A percentile compares a stretch with the other conserved stretches of the same genome.
These are phyloP conservation scores for Dipodomys stephensi DNA, from an alignment of 2,113 vertebrate genomes.

Conservation along the genomic window DNA sequence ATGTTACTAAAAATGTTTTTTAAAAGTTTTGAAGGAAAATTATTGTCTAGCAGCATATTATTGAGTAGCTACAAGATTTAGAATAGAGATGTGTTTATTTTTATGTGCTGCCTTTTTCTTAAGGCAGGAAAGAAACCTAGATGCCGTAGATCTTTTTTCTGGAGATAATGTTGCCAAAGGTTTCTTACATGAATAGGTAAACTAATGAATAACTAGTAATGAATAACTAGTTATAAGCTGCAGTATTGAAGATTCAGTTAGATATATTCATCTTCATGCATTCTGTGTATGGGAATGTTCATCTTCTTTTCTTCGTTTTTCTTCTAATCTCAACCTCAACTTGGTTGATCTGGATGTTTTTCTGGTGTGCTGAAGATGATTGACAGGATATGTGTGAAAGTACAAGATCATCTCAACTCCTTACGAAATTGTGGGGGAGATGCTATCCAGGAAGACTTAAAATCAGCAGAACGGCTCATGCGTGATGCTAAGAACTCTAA, in stretches of 20 bases:
- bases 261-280: neutral
- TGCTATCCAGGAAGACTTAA: constrained; percentile 93
- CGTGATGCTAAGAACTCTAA: constrained; percentile 98
- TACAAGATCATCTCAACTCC: constrained; percentile 98
- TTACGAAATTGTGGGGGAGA: constrained; percentile 93
- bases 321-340: neutral
- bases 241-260: neutral
- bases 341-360: neutral
- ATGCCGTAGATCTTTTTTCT: neutral
- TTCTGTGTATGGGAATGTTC: neutral
- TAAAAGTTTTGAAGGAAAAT: neutral
- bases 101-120: neutral
- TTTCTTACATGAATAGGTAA: neutral
- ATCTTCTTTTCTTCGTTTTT: neutral
- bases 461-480: constrained; percentile 94
- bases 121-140: neutral
- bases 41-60: neutral
- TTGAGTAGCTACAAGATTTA: neutral
- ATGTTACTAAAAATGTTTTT: too few relatives aligned
- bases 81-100: neutral
- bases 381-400: constrained; percentile 98
- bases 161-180: neutral
- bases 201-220: neutral
- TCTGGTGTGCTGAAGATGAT: constrained; percentile 92
- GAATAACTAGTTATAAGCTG: neutral